Evolutionary conservation across 2,113 vertebrate species (phyloP).

Genomic region (Symphodus melops): DNA sequence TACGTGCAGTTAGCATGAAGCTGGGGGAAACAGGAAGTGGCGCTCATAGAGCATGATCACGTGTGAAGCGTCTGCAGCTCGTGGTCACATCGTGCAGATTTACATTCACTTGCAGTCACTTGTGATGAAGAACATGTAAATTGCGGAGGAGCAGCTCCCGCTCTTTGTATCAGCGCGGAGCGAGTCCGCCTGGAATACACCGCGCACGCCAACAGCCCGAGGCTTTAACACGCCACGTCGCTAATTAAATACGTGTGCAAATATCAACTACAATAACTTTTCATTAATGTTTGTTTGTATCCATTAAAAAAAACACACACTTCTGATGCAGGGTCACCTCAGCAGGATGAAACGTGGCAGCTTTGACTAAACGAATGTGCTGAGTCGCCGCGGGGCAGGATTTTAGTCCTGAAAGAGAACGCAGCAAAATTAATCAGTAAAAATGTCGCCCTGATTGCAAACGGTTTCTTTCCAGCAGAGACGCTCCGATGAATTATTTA

Average conservation of each 20-base stretch:
- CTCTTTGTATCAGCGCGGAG: not conserved
- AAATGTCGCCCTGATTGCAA: constrained; percentile 4
- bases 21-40: not conserved
- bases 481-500: no score
- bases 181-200: constrained; percentile 16
- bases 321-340: constrained; percentile 17
- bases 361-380: constrained; percentile 30
- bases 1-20: no score
- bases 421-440: not conserved
- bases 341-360: constrained; percentile 22
- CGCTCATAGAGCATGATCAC: constrained; percentile 8
- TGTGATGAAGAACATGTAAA: constrained; percentile 54
- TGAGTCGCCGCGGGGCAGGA: not conserved
- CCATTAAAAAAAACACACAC: constrained; percentile 20
- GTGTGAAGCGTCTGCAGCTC: not conserved
- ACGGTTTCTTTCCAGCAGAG: not conserved
- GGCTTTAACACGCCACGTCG: constrained; percentile 30
- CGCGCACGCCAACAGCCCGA: constrained; percentile 33
- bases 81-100: constrained; percentile 19
- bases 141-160: constrained; percentile 35
- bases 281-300: constrained; percentile 48
- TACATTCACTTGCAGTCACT: constrained; percentile 11
- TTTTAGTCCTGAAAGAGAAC: not conserved
- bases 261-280: constrained; percentile 21
- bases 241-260: constrained; percentile 42